A percentile compares a stretch with the other conserved stretches of the same genome.
Conservation (phyloP, 2,797 vertebrate genomes). For the Brotula barbata region DNA sequence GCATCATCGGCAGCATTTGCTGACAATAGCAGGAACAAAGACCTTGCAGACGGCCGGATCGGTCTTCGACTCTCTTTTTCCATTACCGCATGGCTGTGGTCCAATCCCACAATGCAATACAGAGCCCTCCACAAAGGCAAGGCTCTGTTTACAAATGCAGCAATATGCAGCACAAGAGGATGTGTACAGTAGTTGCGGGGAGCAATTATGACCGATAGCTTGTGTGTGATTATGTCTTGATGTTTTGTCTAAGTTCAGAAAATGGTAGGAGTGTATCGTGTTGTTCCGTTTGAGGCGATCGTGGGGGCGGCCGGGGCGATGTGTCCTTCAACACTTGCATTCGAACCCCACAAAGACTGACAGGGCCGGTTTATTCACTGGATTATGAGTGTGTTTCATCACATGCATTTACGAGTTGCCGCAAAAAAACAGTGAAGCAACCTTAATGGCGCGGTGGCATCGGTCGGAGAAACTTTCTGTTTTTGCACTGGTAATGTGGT, state of each 20-base stretch:
- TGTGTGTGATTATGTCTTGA: slow-evolving; percentile 50
- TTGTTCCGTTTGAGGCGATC: slow-evolving; percentile 44
- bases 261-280: slow-evolving; percentile 47
- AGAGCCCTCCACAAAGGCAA: slow-evolving; percentile 27
- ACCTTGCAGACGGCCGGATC: slow-evolving; percentile 51
- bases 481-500: neutral
- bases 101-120: slow-evolving; percentile 56
- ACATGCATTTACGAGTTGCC: slow-evolving; percentile 11
- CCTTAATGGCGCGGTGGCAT: slow-evolving; percentile 23
- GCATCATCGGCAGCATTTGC: slow-evolving; percentile 49
- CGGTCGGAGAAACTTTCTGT: neutral
- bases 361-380: neutral
- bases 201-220: slow-evolving; percentile 40
- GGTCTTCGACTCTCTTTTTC: slow-evolving; percentile 64
- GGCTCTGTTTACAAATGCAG: slow-evolving; percentile 50
- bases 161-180: slow-evolving; percentile 35
- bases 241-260: slow-evolving; percentile 52
- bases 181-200: slow-evolving; percentile 53
- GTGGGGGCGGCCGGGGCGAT: slow-evolving; percentile 11
- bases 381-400: no score
- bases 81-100: slow-evolving; percentile 65
- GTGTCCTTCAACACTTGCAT: no score
- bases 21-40: slow-evolving; percentile 72
- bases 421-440: slow-evolving; percentile 31
- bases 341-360: slow-evolving; percentile 28